phyloP scores from a whole-genome alignment of 2,113 vertebrate species.

The Dascyllus trimaculatus region DNA sequence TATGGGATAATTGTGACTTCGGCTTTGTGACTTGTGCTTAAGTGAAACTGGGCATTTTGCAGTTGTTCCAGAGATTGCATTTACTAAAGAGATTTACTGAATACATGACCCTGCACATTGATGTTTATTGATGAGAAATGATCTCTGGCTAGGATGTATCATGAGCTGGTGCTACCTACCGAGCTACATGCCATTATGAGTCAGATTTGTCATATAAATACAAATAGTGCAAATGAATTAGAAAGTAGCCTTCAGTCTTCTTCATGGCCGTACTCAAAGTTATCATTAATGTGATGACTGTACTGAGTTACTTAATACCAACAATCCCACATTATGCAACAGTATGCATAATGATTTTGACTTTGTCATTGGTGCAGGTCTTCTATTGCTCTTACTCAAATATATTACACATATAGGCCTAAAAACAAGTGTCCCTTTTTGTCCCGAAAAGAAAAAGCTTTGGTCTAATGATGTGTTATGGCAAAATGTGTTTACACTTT shows the following conservation, averaged over 20 bases:
- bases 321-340: neutral
- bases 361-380: too few species aligned
- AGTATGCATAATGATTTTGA: too few species aligned
- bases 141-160: neutral
- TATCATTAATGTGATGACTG: neutral
- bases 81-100: too few species aligned
- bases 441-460: too few species aligned
- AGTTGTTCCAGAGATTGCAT: neutral
- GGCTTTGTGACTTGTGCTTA: too few species aligned
- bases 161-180: neutral
- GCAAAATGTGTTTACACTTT: too few species aligned
- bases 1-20: neutral
- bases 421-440: too few species aligned
- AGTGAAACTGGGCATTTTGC: neutral
- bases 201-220: constrained; percentile 6
- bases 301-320: neutral
- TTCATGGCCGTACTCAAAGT: neutral
- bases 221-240: constrained; percentile 20
- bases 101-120: neutral
- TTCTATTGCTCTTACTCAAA: too few species aligned
- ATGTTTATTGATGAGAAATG: neutral
- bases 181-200: constrained; percentile 16
- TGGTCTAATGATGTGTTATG: too few species aligned
- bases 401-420: too few species aligned
- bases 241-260: neutral